Conservation (phyloP, 2,888 invertebrate species). For the Papilio demoleus region DNA sequence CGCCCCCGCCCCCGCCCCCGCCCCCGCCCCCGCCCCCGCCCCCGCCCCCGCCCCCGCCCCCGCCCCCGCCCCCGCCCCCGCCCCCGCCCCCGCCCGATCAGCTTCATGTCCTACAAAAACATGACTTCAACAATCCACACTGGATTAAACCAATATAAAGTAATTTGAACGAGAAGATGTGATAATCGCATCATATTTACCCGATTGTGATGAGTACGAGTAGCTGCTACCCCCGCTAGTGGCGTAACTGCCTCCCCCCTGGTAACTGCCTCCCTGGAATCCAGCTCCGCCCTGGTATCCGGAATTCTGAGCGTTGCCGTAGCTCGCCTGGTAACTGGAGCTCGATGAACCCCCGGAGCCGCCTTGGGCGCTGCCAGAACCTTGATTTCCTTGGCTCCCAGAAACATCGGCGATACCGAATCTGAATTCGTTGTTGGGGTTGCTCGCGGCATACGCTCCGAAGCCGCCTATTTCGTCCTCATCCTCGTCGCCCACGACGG, state of each 20-base stretch:
- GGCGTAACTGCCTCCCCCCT: slow-evolving; percentile 46
- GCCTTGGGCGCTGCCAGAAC: slow-evolving; percentile 45
- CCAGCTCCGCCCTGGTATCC: slow-evolving; percentile 46
- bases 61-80: no score
- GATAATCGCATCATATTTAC: no score
- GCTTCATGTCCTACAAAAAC: no score
- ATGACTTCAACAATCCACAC: not conserved
- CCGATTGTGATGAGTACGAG: slow-evolving; percentile 72
- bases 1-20: no score
- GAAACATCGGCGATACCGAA: slow-evolving; percentile 71
- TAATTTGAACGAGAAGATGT: no score
- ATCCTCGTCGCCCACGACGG: slow-evolving; percentile 72
- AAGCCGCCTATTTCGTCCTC: slow-evolving; percentile 71
- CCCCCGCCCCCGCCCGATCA: no score
- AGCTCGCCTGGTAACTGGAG: slow-evolving; percentile 45
- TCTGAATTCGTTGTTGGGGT: slow-evolving; percentile 72
- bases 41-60: no score
- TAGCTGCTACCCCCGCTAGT: slow-evolving; percentile 60
- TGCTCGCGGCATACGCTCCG: slow-evolving; percentile 68
- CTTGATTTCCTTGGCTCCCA: slow-evolving; percentile 49
- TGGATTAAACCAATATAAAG: not conserved
- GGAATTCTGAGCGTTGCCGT: slow-evolving; percentile 44
- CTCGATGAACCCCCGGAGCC: slow-evolving; percentile 45
- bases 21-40: no score
- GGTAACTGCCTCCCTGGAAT: slow-evolving; percentile 44